These are phyloP conservation scores for Vanessa tameamea DNA, from an alignment of 1,140 invertebrate species.

Conservation along the genomic window DNA sequence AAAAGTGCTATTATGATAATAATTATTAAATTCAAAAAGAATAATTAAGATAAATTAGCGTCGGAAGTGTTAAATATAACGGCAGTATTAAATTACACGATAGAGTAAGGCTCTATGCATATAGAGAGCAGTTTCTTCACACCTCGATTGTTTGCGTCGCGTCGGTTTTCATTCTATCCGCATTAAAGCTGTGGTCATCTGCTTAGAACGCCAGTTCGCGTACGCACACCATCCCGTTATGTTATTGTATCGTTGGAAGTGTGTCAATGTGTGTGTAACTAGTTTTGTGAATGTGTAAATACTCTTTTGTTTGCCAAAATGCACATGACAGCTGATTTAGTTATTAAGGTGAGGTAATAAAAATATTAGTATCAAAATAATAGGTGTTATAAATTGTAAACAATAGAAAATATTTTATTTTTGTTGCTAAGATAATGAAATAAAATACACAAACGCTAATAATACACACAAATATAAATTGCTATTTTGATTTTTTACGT, in stretches of 20 bases:
- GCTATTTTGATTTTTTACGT: too few relatives aligned
- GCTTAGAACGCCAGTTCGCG: constrained; percentile 41
- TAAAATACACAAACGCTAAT: too few relatives aligned
- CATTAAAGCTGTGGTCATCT: constrained; percentile 43
- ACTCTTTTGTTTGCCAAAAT: constrained; percentile 16
- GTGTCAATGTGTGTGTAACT: neutral
- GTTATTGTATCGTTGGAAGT: constrained; percentile 23
- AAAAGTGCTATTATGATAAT: too few relatives aligned
- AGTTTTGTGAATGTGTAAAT: constrained; percentile 3
- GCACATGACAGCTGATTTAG: constrained; percentile 30
- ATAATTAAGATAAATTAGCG: neutral
- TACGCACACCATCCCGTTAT: constrained; percentile 37
- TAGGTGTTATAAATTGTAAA: neutral
- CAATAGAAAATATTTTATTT: too few relatives aligned
- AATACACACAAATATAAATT: too few relatives aligned
- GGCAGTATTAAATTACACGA: constrained; percentile 29
- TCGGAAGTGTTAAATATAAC: constrained; percentile 23
- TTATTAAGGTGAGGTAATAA: constrained; percentile 29
- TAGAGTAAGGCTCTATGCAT: constrained; percentile 32
- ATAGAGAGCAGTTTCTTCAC: constrained; percentile 48
- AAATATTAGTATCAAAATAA: neutral
- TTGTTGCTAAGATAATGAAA: neutral
- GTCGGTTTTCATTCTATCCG: constrained; percentile 50
- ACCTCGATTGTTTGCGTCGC: constrained; percentile 40
- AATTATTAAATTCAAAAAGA: neutral